Conservation (phyloP, 1,140 invertebrate genomes). For the Mizuhopecten yessoensis region DNA sequence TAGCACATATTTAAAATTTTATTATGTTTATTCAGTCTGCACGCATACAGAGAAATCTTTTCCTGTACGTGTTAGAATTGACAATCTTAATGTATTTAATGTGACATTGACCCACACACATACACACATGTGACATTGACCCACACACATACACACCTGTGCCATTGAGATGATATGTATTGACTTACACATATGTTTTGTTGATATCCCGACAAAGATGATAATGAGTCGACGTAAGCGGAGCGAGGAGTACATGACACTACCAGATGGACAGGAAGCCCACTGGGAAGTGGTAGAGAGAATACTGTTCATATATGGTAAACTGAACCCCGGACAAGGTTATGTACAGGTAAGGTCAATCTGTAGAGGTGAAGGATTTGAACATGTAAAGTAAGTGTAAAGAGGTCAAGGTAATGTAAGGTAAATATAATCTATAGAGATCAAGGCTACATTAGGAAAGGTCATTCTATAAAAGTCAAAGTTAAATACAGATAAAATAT, state of each 20-base stretch:
- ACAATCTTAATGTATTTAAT: too few species aligned
- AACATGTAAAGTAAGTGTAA: neutral
- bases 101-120: too few species aligned
- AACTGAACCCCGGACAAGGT: conserved; percentile 98
- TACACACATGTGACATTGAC: too few species aligned
- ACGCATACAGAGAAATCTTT: too few species aligned
- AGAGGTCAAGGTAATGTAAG: neutral
- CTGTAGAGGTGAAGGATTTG: neutral
- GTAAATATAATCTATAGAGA: neutral
- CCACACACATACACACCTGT: too few species aligned
- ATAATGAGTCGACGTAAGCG: conserved; percentile 64
- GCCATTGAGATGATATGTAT: too few species aligned
- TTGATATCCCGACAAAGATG: conserved; percentile 68
- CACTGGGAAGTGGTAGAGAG: conserved; percentile 96
- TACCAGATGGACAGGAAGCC: conserved; percentile 82
- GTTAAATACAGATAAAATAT: neutral
- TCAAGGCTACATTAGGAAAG: conserved; percentile 95
- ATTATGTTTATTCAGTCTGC: too few species aligned
- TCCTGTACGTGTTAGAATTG: too few species aligned
- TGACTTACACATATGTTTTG: neutral
- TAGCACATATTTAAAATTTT: too few species aligned
- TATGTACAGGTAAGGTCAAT: conserved; percentile 91
- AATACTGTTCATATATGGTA: conserved; percentile 98
- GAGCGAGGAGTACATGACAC: conserved; percentile 73
- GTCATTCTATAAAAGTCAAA: neutral